Evolutionary conservation across 2,113 vertebrate genomes (phyloP).

Genomic region (Potamarius usumacintae): DNA sequence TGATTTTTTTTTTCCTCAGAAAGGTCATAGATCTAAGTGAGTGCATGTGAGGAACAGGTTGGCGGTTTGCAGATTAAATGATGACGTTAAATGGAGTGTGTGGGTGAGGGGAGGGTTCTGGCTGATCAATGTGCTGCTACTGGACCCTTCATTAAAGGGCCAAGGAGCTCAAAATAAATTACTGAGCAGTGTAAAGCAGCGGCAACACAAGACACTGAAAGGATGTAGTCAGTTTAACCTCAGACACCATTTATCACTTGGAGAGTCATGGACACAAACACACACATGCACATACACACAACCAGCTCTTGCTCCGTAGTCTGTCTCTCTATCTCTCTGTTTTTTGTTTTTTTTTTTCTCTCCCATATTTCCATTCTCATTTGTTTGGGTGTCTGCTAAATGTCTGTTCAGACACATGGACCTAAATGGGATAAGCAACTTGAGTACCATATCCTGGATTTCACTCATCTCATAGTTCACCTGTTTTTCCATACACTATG

Average conservation of each 20-base stretch:
- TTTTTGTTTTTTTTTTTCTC: neutral
- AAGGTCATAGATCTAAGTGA: slow-evolving; percentile 74
- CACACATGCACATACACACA: slow-evolving; percentile 10
- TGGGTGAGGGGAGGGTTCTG: slow-evolving; percentile 36
- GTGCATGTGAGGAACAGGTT: slow-evolving; percentile 48
- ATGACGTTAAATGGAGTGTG: slow-evolving; percentile 52
- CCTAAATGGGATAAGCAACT: neutral
- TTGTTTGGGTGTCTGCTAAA: slow-evolving; percentile 20
- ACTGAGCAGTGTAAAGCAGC: slow-evolving; percentile 50
- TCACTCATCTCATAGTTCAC: neutral
- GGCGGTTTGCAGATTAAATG: slow-evolving; percentile 63
- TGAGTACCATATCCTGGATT: neutral
- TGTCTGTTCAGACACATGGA: neutral
- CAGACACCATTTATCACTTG: slow-evolving; percentile 49
- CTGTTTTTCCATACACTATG: neutral
- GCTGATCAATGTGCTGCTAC: slow-evolving; percentile 55
- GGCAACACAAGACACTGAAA: slow-evolving; percentile 22
- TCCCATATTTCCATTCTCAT: neutral
- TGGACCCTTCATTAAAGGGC: slow-evolving; percentile 56
- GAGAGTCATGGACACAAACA: slow-evolving; percentile 34
- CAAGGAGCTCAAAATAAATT: slow-evolving; percentile 52
- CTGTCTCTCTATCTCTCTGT: neutral
- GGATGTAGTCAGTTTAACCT: slow-evolving; percentile 41
- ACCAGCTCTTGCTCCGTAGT: neutral
- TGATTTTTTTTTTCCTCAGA: slow-evolving; percentile 62